Evolutionary conservation across 2,888 invertebrate genomes (phyloP), one percentile per base, ranked within the genome.

Genomic region (Apantesis nais): DNA sequence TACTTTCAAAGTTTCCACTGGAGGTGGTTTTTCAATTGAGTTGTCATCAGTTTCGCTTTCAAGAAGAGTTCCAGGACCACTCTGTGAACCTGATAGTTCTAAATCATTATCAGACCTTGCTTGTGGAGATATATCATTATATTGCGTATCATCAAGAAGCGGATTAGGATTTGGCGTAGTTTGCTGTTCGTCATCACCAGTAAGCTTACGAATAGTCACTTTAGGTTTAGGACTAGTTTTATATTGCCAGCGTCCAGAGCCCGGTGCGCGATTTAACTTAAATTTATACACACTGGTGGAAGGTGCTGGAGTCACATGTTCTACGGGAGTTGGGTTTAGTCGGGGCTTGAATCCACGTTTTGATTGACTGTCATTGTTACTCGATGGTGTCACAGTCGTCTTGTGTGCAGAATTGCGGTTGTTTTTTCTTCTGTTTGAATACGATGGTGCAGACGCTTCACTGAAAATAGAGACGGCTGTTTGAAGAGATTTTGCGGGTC

Each of bases 181-280:
- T 85, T 92, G 94, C 77, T 90, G 88, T 37, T 93, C 93, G 73
- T 96, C 96, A 71, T 96, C 96, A 70, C 95, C 95, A 68, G 95
- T 95, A 81, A 96, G 96, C 86, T 97, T 97, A 68, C 97, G 95
- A 79, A 98, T 98, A 66, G 96, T 96, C 14, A 98, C 97, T 88
- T 98, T 96, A 7, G 98, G 98, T 89, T 98, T 98, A 0, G 98
- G 97, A 37, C 98, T 97, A 16, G 98, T 98, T 92, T 98, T 98
- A 90, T 98, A 98, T 83, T 98, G 98, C 98, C 98, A 98, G 80
- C 98, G 96, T 68, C 98, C 98, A 62, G 97, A 97, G 8, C 98
- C 98, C 65, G 97, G 97, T 22, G 98, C 96, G 63, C 98, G 96
- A 85, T 98, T 97, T 62, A 98, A 92, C 89, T 98, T 98, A 83